Evolutionary conservation across 1,140 invertebrate species (phyloP).

Genomic region (Mactra quadrangularis): DNA sequence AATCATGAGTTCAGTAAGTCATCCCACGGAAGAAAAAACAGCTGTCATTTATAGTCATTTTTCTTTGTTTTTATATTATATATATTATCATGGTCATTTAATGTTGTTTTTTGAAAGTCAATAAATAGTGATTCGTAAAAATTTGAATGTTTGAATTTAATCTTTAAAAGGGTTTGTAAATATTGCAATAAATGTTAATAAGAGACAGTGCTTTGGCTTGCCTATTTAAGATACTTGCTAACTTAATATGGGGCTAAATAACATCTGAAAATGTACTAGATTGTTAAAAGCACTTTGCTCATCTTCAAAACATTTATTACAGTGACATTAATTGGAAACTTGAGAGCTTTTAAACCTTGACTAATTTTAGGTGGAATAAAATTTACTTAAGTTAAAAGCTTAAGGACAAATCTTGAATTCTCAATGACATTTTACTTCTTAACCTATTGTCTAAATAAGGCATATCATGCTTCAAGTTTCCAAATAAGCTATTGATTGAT

Average conservation of each 20-base stretch:
- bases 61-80: slow-evolving; percentile 6
- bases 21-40: slow-evolving; percentile 13
- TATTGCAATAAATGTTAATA: slow-evolving; percentile 45
- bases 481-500: neutral
- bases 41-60: slow-evolving; percentile 15
- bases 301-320: slow-evolving; percentile 34
- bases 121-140: slow-evolving; percentile 34
- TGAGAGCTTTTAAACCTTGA: neutral
- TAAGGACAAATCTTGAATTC: neutral
- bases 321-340: slow-evolving; percentile 20
- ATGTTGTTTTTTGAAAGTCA: slow-evolving; percentile 41
- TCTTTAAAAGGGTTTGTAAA: slow-evolving; percentile 3
- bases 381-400: neutral
- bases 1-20: slow-evolving; percentile 20
- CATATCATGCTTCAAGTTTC: slow-evolving; percentile 22
- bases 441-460: neutral
- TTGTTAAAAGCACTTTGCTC: slow-evolving; percentile 22
- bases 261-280: neutral
- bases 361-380: neutral
- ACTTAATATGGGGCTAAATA: neutral
- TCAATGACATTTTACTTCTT: neutral
- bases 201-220: slow-evolving; percentile 7
- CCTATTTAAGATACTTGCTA: neutral
- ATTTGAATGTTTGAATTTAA: slow-evolving; percentile 25
- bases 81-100: slow-evolving; percentile 37